Evolutionary conservation across 2,888 invertebrate species (phyloP), one percentile per base, ranked within the genome.

Genomic region (Epiblema foenella): DNA sequence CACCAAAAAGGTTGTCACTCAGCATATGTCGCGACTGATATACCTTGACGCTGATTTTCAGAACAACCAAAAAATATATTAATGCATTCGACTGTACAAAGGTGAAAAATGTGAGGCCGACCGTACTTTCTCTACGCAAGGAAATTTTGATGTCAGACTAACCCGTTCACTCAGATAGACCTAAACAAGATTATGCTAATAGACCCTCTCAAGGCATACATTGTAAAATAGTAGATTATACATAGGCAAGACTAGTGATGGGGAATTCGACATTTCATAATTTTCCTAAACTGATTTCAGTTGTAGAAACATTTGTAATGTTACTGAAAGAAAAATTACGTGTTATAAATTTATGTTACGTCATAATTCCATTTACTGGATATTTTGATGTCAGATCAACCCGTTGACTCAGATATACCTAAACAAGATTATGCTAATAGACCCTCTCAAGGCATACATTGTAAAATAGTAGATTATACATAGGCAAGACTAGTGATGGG

Each of bases 181-280:
- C n/a, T 46, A 15, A 8, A n/a, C 7, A 0, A 42, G 66, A 66
- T 70, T 66, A 70, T 70, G 70, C 7, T 60, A 70, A 70, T 70
- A 18, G 12, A 33, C 54, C 57, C 69, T 52, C 37, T 58, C 46
- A 60, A 46, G 54, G 64, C n/a, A 56, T 65, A 46, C 46, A 66
- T 46, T 29, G 56, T 57, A 12, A 39, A 64, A 24, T 64, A n/a
- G 15, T 8, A 24, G 39, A 42, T 15, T 11, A 64, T 12, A 18
- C 2, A 52, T 5, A 9, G 8, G 9, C 18, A n/a, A 52, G 63
- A 24, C 1, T 24, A 24, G 24, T 3, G 24, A 24, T 24, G 24
- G 24, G 24, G 4, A 24, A 24, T 24, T 24, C 4, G 4, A 24
- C 24, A 24, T 24, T 24, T 3, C n/a, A 3, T 24, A 3, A 24